Evolutionary conservation across 2,113 vertebrate genomes (phyloP).

Genomic region (Synchiropus splendidus): DNA sequence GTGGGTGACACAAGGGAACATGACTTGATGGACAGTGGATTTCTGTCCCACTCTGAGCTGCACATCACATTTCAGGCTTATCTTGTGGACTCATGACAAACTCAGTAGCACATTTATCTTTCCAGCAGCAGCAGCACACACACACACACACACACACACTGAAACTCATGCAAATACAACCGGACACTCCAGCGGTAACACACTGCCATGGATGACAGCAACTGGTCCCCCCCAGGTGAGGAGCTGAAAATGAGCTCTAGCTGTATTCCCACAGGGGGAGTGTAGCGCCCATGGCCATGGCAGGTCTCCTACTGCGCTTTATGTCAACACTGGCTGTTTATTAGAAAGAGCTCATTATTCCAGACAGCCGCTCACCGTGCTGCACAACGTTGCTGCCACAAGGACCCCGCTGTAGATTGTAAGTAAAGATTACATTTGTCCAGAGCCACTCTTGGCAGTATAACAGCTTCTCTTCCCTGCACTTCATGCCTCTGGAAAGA

Average conservation of each 20-base stretch:
- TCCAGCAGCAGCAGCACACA: constrained; percentile 4
- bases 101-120: constrained; percentile 11
- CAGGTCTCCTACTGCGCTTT: constrained; percentile 35
- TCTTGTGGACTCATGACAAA: constrained; percentile 7
- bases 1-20: too few species aligned
- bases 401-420: constrained; percentile 31
- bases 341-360: constrained; percentile 59
- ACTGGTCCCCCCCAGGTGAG: constrained; percentile 23
- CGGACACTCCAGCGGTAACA: constrained; percentile 16
- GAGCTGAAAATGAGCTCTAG: constrained; percentile 42
- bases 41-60: constrained; percentile 19
- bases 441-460: constrained; percentile 19
- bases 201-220: constrained; percentile 46
- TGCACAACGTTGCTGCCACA: constrained; percentile 28
- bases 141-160: constrained; percentile 5
- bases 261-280: constrained; percentile 35
- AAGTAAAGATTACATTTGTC: constrained; percentile 39
- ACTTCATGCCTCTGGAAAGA: constrained; percentile 9
- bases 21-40: too few species aligned
- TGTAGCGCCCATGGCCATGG: constrained; percentile 37
- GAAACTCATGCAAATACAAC: constrained; percentile 8
- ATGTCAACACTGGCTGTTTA: constrained; percentile 48
- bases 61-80: constrained; percentile 30
- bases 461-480: constrained; percentile 16
- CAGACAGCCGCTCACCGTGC: constrained; percentile 36